Base-by-base conservation (phyloP, 2,888 invertebrate species). In the Pterostichus madidus region DNA sequence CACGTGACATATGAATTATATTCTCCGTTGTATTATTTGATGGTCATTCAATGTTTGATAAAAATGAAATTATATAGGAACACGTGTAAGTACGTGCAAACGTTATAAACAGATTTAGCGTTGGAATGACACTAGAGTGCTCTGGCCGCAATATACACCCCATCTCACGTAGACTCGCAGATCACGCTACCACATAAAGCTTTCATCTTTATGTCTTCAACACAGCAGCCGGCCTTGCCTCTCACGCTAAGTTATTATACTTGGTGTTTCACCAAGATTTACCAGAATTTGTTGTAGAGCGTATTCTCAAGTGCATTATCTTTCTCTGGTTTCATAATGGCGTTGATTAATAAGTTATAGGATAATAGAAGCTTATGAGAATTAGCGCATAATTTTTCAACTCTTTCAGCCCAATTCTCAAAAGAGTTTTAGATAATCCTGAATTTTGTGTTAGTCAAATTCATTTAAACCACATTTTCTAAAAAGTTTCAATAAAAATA, bases 141-240 rank as follows among this genome's bases (percentile, higher is more conserved):
- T 7, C 6, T 15, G 11, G 6, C 10, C 5, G 68, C 10, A 39
- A 71, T 71, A 71, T 71, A 71, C 39, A 39, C 44, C 2, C 68
- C 49, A 52, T 75, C 75, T 31, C 49, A 75, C 75, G 75, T 75
- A 75, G 59, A n/a, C 46, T 46, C 32, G 24, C 49, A 64, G 78
- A 46, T 79, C 73, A 64, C 64, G 44, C 13, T 79, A 61, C 79
- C 44, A 10, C 79, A 64, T 79, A 79, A 79, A 79, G 79, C 64
- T 79, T 49, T 79, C 79, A 79, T 79, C 79, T 79, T 79, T 79
- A 79, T 61, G 79, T 79, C 79, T 79, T 79, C 49, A 79, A 64
- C 79, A 79, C 61, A 31, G 64, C 24, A 39, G 61, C 78, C 13
- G 17, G 75, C 49, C 49, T 39, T 71, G 68, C 64, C 32, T 32